These are phyloP conservation scores for Turnix velox DNA, from an alignment of 2,113 vertebrate genomes.

Conservation along the genomic window DNA sequence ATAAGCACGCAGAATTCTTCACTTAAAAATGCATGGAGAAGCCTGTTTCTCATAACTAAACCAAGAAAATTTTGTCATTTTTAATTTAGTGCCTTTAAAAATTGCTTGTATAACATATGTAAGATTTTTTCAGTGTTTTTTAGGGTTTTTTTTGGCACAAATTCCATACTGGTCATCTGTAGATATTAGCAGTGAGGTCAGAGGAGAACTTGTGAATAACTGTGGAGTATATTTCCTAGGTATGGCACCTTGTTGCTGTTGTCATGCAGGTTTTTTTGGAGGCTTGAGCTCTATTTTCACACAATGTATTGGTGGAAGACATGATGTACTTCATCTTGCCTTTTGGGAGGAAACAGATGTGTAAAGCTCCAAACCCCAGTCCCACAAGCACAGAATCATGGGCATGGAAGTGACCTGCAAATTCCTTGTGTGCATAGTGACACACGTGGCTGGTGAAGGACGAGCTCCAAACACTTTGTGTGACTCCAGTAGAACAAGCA, in stretches of 20 bases:
- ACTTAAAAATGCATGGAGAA: background rate
- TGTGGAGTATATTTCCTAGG: background rate
- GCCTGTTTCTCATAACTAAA: background rate
- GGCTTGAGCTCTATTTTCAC: background rate
- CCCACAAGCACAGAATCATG: too few species aligned
- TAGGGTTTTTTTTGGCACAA: fast-evolving
- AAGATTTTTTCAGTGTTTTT: too few species aligned
- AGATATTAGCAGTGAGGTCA: background rate
- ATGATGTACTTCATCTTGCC: background rate
- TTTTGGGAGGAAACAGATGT: background rate
- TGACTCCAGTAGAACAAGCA: background rate
- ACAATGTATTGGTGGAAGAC: background rate
- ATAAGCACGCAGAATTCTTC: conserved; percentile 48
- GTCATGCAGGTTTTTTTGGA: background rate
- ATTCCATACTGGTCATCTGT: background rate
- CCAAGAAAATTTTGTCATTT: background rate
- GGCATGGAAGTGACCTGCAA: too few species aligned
- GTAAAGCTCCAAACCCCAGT: background rate
- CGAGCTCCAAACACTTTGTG: background rate
- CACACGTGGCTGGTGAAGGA: background rate
- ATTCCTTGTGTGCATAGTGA: background rate
- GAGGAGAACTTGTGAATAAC: background rate
- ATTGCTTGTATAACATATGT: fast-evolving
- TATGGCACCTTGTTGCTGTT: background rate
- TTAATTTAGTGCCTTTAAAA: background rate